Evolutionary conservation across 2,797 vertebrate genomes (phyloP), one percentile per base, ranked within the genome.

Genomic region (Neosalanx taihuensis): DNA sequence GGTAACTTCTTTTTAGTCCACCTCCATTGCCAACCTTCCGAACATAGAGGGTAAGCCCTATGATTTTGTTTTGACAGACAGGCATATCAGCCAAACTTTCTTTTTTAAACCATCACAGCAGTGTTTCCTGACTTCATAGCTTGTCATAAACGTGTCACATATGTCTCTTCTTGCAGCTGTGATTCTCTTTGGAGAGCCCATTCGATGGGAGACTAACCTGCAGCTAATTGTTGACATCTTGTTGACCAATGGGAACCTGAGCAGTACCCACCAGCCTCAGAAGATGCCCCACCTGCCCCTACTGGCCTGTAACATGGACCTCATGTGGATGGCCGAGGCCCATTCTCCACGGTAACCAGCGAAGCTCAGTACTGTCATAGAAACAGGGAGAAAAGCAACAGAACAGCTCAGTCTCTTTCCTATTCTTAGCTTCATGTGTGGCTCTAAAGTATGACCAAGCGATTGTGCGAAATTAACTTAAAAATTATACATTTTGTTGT

Each of bases 271-370:
- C 56, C 84, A 82, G 75, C 80, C 61, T 23, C 84, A 87, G 1
- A 91, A 35, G 3, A 79, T 56, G 68, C 86, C 93, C 71, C 96
- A 97, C 77, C 90, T 97, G 51, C 94, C 95, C 1, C 85, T 98
- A 13, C 86, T 97, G 74, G 96, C 95, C 76, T 98, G 96, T 72
- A 97, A 97, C 85, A 95, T 96, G 95, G 96, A 98, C 90, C 93
- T 98, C 35, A 93, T 98, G 95, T 98, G 96, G 96, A 94, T 96
- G 88, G 94, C 96, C 3, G 96, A 98, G 84, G 95, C 95, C 0
- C 93, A 94, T 49, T 94, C 94, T 64, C 95, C 95, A 69, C 93
- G 95, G 96, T 95, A 81, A 83, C 4, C 4, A 20, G 17, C 35
- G 4, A 6, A 10, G 5, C 17, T 49, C 66, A 62, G 0, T 4